Base-by-base conservation (phyloP, 35 echinoderm and acorn worm genomes). In the Apostichopus californicus region DNA sequence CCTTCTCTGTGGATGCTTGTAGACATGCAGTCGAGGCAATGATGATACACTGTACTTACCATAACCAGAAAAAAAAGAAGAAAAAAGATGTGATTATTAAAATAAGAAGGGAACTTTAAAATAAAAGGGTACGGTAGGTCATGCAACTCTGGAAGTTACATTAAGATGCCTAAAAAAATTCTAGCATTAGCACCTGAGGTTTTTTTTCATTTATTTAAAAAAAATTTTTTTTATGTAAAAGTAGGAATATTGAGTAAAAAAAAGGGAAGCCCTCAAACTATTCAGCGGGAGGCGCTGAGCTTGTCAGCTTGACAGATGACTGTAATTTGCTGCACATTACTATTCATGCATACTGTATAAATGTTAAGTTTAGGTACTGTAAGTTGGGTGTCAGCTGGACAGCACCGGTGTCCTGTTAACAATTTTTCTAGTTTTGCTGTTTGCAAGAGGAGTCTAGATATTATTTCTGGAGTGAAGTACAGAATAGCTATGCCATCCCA, bases 341-440 rank as follows among this genome's bases (percentile, higher is more conserved):
- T 75, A 75, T 75, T 75, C 71, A 75, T 75, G 71, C 71, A 75
- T n/a, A 75, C 71, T 18, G 71, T 75, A 75, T 75, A 75, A 75
- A 75, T 75, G 71, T 75, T 75, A 6, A 75, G 21, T 75, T 75
- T 18, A 18, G 71, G 71, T 46, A 46, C 34, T 46, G 34, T 75
- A 75, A 75, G 21, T 75, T 75, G 14, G n/a, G 71, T 75, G 71
- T 75, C 71, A 75, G 71, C 17, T 75, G 71, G 71, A 75, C 71
- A 75, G 71, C 71, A 75, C 71, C 15, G 15, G 71, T 75, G 71
- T 22, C 71, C 15, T 75, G 71, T 75, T 75, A 20, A 75, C 58
- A 75, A 75, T 18, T 75, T 7, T 75, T 21, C 71, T 21, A 18
- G 17, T 18, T 75, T 18, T 18, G 71, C 71, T 75, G 0, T 6